phyloP scores from a whole-genome alignment of 2,888 invertebrate species.

The Cataglyphis livida region DNA sequence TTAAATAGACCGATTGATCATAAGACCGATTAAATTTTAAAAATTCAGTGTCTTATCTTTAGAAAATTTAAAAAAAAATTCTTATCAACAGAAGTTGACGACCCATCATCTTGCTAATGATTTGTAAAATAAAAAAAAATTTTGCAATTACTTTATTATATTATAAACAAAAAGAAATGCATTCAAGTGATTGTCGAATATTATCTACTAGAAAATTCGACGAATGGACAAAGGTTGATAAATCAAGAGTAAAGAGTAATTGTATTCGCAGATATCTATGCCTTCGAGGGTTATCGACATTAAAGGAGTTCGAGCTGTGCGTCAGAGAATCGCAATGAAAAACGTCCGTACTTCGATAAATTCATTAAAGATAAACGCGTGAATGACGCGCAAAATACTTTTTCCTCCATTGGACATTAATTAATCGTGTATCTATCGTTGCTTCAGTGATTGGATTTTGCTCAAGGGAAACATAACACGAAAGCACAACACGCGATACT shows the following conservation, averaged over 20 bases:
- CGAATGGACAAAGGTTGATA: background rate
- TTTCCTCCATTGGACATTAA: background rate
- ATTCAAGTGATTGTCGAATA: background rate
- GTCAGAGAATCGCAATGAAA: slow-evolving; percentile 11
- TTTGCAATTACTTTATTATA: background rate
- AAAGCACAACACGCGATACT: background rate
- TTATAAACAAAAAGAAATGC: background rate
- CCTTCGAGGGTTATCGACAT: slow-evolving; percentile 43
- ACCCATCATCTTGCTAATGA: background rate
- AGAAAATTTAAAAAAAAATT: background rate
- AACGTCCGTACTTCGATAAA: slow-evolving; percentile 18
- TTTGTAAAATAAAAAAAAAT: background rate
- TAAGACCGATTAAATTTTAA: background rate
- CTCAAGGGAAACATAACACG: slow-evolving; percentile 8
- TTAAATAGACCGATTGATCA: background rate
- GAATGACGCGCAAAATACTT: slow-evolving; percentile 33
- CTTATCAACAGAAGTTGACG: background rate
- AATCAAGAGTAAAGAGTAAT: slow-evolving; percentile 5
- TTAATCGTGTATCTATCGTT: slow-evolving; percentile 12
- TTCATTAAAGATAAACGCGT: slow-evolving; percentile 44
- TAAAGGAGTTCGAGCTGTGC: background rate
- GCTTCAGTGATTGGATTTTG: slow-evolving; percentile 21
- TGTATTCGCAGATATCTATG: background rate
- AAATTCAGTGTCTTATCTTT: background rate
- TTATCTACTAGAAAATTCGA: background rate